These are phyloP conservation scores for Phania funesta DNA, from an alignment of 2,888 invertebrate genomes.

Conservation along the genomic window DNA sequence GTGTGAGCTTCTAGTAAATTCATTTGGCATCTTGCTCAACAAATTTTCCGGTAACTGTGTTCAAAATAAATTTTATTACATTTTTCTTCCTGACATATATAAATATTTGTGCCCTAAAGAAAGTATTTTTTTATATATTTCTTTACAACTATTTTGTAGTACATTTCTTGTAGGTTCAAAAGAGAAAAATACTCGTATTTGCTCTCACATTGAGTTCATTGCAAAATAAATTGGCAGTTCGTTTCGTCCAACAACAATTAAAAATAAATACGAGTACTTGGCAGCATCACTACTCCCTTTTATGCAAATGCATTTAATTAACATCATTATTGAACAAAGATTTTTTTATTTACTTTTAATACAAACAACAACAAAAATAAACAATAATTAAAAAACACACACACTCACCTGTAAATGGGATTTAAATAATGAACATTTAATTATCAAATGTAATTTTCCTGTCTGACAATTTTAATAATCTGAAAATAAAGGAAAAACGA, in stretches of 20 bases:
- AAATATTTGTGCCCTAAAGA: too few relatives aligned
- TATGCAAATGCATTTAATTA: conserved; percentile 34
- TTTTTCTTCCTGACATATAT: not conserved
- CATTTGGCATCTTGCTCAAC: conserved; percentile 1
- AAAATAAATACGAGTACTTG: conserved; percentile 10
- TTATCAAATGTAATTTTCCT: conserved; percentile 33
- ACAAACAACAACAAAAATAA: not conserved
- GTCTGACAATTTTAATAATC: conserved; percentile 19
- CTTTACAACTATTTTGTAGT: not conserved
- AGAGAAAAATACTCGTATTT: not conserved
- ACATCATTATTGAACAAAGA: conserved; percentile 23
- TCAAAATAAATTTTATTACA: conserved; percentile 5
- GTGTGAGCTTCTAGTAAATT: not conserved
- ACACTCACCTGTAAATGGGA: conserved; percentile 43
- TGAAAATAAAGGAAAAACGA: conserved; percentile 4
- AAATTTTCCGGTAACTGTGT: conserved; percentile 20
- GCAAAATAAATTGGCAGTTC: not conserved
- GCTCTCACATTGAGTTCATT: not conserved
- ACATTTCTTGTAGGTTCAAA: too few relatives aligned
- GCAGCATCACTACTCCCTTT: not conserved
- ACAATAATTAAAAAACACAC: not conserved
- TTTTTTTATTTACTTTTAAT: not conserved
- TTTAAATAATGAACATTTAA: conserved; percentile 50
- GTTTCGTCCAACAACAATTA: not conserved
- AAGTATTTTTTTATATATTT: too few relatives aligned